Evolutionary conservation across 2,113 vertebrate species (phyloP).

Genomic region (Delphinus delphis): DNA sequence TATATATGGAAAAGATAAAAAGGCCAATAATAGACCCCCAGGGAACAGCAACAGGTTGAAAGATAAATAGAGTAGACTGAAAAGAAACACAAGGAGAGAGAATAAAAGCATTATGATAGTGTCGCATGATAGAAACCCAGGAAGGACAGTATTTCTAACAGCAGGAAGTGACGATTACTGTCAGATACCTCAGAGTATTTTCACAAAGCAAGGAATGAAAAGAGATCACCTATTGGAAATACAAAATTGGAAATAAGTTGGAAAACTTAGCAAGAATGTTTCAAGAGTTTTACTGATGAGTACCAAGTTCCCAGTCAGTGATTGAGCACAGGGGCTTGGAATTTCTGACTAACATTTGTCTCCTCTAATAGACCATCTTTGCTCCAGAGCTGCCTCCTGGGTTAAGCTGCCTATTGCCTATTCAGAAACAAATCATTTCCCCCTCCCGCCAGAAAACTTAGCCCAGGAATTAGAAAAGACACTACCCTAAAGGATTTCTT

Average conservation of each 20-base stretch:
- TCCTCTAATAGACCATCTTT: not conserved
- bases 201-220: not conserved
- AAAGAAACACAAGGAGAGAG: not conserved
- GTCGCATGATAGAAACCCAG: not conserved
- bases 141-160: not conserved
- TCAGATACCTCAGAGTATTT: not conserved
- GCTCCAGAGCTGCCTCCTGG: not conserved
- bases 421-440: not conserved
- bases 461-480: not conserved
- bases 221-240: not conserved
- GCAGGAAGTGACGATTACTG: not conserved
- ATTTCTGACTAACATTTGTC: not conserved
- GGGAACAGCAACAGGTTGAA: not conserved
- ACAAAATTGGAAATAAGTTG: conserved; percentile 22
- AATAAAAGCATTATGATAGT: not conserved
- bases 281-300: not conserved
- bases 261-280: not conserved
- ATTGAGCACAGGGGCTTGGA: not conserved
- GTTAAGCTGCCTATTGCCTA: not conserved
- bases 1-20: not conserved
- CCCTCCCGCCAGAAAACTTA: not conserved
- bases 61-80: not conserved
- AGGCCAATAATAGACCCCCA: not conserved
- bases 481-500: not conserved
- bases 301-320: not conserved